Percentiles rank a stretch among this genome's conserved stretches.
Evolutionary conservation across 2,797 vertebrate species (phyloP).

Genomic region (Meriones psammophilus): DNA sequence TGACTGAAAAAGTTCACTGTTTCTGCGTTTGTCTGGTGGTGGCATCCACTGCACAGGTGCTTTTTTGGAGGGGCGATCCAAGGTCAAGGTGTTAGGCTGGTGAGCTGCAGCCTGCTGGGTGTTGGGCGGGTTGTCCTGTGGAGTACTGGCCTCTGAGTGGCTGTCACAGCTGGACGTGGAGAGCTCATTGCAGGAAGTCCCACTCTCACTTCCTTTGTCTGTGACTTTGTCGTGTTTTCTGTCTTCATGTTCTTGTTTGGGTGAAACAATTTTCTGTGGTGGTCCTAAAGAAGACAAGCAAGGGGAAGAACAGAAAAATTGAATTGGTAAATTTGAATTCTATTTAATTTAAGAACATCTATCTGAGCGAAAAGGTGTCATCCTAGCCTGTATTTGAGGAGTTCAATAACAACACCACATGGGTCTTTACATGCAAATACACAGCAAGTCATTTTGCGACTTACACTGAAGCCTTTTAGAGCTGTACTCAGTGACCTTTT

Average conservation of each 20-base stretch:
- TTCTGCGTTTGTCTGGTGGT: constrained; percentile 92
- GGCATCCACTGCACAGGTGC: constrained; percentile 93
- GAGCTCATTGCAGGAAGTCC: constrained; percentile 93
- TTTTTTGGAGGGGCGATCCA: constrained; percentile 93
- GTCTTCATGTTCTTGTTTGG: constrained; percentile 91
- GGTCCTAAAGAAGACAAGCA: constrained; percentile 87
- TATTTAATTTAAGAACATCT: not conserved
- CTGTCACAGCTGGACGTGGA: constrained; percentile 95
- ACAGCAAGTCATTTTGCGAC: not conserved
- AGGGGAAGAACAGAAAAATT: constrained; percentile 36
- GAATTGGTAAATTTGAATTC: constrained; percentile 57
- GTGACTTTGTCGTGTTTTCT: constrained; percentile 90
- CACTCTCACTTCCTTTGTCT: constrained; percentile 95
- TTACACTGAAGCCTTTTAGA: constrained; percentile 28
- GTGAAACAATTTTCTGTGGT: constrained; percentile 89
- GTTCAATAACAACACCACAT: not conserved
- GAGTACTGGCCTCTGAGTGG: constrained; percentile 92
- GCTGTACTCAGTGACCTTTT: not conserved
- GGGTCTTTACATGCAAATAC: fast-evolving
- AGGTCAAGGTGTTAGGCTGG: constrained; percentile 92
- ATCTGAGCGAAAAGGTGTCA: not conserved
- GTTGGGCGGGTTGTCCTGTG: constrained; percentile 90
- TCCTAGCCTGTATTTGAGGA: not conserved
- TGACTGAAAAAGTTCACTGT: constrained; percentile 95
- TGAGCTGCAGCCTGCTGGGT: constrained; percentile 89